These are phyloP conservation scores for Falco punctatus DNA, from an alignment of 2,113 vertebrate genomes.

Conservation along the genomic window DNA sequence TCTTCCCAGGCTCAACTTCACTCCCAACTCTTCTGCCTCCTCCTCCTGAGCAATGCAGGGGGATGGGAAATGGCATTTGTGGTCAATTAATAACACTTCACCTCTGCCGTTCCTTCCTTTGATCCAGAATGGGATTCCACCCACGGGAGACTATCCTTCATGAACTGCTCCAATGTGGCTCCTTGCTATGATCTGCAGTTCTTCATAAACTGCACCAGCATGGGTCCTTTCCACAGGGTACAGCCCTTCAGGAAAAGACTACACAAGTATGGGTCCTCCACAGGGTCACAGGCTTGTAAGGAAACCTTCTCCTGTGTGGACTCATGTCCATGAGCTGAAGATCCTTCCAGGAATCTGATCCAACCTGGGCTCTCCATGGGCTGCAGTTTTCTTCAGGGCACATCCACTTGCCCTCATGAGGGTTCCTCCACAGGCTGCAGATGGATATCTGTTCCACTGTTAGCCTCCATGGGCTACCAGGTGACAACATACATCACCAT, in stretches of 20 bases:
- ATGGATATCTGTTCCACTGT: not conserved
- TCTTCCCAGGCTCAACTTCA: not conserved
- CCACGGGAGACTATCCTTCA: not conserved
- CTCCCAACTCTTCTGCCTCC: not conserved
- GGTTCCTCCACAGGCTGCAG: too few species aligned
- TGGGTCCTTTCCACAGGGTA: not conserved
- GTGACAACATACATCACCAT: not conserved
- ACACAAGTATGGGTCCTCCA: not conserved
- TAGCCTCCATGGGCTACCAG: not conserved
- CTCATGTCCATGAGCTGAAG: not conserved
- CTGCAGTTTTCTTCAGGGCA: not conserved
- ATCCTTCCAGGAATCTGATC: not conserved
- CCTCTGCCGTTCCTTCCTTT: not conserved
- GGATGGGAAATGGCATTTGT: not conserved
- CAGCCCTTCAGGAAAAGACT: not conserved
- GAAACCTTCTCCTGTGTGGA: not conserved
- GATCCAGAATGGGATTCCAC: not conserved
- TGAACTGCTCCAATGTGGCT: not conserved
- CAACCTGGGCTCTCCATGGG: accelerated
- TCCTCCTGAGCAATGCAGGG: accelerated
- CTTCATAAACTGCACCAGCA: not conserved
- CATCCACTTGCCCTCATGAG: not conserved
- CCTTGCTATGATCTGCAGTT: not conserved
- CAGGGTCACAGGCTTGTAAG: not conserved
- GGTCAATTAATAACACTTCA: not conserved